These are phyloP conservation scores for Notothenia rossii DNA, from an alignment of 2,113 vertebrate species.

Conservation along the genomic window DNA sequence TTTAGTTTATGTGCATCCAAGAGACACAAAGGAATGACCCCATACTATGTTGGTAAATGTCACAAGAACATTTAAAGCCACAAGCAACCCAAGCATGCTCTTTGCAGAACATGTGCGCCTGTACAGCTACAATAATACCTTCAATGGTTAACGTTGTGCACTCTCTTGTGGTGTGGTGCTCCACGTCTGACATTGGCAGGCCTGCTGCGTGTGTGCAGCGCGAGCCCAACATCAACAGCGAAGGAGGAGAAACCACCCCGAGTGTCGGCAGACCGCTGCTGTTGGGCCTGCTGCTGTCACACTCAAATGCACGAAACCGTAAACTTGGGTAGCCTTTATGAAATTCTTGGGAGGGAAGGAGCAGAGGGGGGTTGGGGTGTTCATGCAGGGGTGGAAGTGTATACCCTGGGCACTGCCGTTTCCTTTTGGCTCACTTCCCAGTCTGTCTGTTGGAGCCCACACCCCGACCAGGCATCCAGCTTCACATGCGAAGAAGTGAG, in stretches of 20 bases:
- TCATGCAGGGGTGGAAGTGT: conserved; percentile 51
- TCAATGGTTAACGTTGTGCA: conserved; percentile 41
- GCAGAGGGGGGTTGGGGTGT: conserved; percentile 1
- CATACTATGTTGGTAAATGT: conserved; percentile 26
- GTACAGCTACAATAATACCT: conserved; percentile 34
- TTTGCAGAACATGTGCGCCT: conserved; percentile 31
- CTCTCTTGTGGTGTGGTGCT: conserved; percentile 43
- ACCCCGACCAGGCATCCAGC: conserved; percentile 55
- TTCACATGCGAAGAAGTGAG: conserved; percentile 59
- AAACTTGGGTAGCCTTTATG: conserved; percentile 45
- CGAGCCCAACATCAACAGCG: conserved; percentile 74
- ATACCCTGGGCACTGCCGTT: conserved; percentile 63
- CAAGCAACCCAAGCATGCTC: conserved; percentile 17
- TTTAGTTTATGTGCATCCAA: conserved; percentile 20
- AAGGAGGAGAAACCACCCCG: conserved; percentile 61
- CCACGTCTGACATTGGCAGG: conserved; percentile 57
- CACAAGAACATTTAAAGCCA: conserved; percentile 9
- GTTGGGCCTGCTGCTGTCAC: conserved; percentile 55
- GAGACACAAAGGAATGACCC: conserved; percentile 27
- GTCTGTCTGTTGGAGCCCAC: conserved; percentile 54
- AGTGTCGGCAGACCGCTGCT: conserved; percentile 54
- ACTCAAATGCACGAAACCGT: conserved; percentile 43
- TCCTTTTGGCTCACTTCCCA: conserved; percentile 72
- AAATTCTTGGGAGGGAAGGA: conserved; percentile 21
- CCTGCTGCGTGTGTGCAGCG: conserved; percentile 34